Evolutionary conservation across 2,888 invertebrate species (phyloP), one percentile per base, ranked within the genome.

Genomic region (Eristalis arbustorum): DNA sequence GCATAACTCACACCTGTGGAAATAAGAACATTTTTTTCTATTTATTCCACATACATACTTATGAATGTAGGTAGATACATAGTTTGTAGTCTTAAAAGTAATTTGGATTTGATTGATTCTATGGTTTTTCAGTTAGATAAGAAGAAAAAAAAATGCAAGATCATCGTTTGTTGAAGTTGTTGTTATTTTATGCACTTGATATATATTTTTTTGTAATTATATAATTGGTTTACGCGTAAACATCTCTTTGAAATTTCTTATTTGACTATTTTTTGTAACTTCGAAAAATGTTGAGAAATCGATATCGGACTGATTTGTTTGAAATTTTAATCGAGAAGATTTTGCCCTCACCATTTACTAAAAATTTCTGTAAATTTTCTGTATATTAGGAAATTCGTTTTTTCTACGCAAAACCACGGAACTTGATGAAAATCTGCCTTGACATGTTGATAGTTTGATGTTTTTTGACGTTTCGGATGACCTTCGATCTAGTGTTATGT

Each of bases 141-240:
- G 8, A 61, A 40, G 10, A 4, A 28, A 11, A 4, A 28, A 11
- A 31, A 22, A 59, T 80, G 40, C 23, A 25, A 59, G n/a, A 18
- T 28, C 3, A 22, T 14, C n/a, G 18, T 11, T 34, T n/a, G 34
- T 67, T 49, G 8, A 11, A 8, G 23, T 18, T 37, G 49, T 57
- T 62, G 13, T 75, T 76, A 23, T 61, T 74, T 13, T 82, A 40
- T 37, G 63, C 62, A 75, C 40, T 23, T 57, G 22, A 75, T 72
- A 80, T 69, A 64, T 71, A 31, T 62, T 62, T 81, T 77, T 74
- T 40, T 57, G 22, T 59, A 76, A 77, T 85, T 85, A 85, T 85
- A 85, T 85, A 85, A 85, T 85, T 85, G 37, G 56, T 85, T 85
- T 77, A 77, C 74, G 77, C 69, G 77, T 85, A 85, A 78, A 82